Percentiles rank a stretch among this genome's conserved stretches.
These are phyloP conservation scores for Brachylomia viminalis DNA, from an alignment of 2,888 invertebrate genomes.

Conservation along the genomic window DNA sequence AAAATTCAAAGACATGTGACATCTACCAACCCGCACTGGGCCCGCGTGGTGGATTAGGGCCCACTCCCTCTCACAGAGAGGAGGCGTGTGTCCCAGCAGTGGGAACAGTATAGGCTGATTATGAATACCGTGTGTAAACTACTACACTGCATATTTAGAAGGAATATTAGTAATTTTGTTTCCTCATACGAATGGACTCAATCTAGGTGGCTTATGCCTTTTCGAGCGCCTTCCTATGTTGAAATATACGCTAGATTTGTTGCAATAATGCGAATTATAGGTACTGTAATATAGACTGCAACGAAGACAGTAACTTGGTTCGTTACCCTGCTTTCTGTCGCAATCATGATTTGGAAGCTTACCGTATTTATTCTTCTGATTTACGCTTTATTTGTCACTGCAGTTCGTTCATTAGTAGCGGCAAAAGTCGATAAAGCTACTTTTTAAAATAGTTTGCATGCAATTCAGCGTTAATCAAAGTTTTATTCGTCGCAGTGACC, in stretches of 20 bases:
- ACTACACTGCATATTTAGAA: constrained; percentile 10
- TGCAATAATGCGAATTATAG: constrained; percentile 43
- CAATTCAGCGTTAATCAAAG: constrained; percentile 5
- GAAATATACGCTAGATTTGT: constrained; percentile 45
- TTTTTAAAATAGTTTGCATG: constrained; percentile 3
- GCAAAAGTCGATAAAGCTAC: background rate
- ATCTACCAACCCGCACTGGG: too few species aligned
- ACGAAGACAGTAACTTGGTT: constrained; percentile 31
- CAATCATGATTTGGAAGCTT: constrained; percentile 35
- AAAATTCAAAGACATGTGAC: too few species aligned
- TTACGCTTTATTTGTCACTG: constrained; percentile 2
- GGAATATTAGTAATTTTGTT: constrained; percentile 43
- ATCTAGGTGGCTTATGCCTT: constrained; percentile 50
- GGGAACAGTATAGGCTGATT: too few species aligned
- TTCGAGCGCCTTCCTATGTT: constrained; percentile 33
- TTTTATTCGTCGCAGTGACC: constrained; percentile 3
- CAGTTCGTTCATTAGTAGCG: constrained; percentile 29
- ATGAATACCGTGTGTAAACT: too few species aligned
- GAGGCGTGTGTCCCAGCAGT: too few species aligned
- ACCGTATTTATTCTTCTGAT: constrained; percentile 27
- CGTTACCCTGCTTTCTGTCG: constrained; percentile 37
- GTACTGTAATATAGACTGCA: constrained; percentile 26
- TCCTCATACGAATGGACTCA: constrained; percentile 39
- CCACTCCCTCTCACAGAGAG: too few species aligned
- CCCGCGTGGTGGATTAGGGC: too few species aligned